phyloP scores from a whole-genome alignment of 2,113 vertebrate genomes.

The Butastur rufipennis region DNA sequence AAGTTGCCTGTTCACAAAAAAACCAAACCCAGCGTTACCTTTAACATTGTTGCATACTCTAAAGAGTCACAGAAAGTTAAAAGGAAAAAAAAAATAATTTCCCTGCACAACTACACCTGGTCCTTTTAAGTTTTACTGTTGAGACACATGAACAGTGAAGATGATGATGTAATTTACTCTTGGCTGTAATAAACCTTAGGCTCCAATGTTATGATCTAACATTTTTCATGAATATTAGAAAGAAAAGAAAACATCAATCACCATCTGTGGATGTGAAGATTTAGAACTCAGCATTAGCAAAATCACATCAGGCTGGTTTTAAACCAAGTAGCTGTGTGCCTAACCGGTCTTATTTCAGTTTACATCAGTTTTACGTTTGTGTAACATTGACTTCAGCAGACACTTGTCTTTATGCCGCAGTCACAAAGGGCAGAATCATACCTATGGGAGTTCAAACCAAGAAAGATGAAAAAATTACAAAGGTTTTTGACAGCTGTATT shows the following conservation, averaged over 20 bases:
- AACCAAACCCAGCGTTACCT: background rate
- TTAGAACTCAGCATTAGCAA: background rate
- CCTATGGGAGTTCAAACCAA: background rate
- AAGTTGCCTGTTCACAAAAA: background rate
- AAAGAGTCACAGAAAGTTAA: background rate
- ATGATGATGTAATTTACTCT: slow-evolving; percentile 28
- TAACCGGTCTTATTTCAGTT: background rate
- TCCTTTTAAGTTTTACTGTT: background rate
- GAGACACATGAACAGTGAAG: background rate
- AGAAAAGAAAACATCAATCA: background rate
- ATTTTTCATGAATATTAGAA: background rate
- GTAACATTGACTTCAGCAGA: background rate
- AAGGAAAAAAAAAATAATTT: background rate
- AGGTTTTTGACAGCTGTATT: slow-evolving; percentile 32
- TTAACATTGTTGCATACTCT: background rate
- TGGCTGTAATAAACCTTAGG: background rate
- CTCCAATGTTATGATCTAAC: background rate
- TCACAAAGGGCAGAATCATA: slow-evolving; percentile 16
- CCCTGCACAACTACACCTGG: background rate
- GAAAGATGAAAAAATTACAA: slow-evolving; percentile 23
- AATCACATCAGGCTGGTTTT: background rate
- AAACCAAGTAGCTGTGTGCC: background rate
- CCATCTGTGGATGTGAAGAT: background rate
- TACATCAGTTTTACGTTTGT: background rate
- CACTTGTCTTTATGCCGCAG: background rate